Base-by-base conservation (phyloP, 2,797 vertebrate species). In the Poecilia velifera region DNA sequence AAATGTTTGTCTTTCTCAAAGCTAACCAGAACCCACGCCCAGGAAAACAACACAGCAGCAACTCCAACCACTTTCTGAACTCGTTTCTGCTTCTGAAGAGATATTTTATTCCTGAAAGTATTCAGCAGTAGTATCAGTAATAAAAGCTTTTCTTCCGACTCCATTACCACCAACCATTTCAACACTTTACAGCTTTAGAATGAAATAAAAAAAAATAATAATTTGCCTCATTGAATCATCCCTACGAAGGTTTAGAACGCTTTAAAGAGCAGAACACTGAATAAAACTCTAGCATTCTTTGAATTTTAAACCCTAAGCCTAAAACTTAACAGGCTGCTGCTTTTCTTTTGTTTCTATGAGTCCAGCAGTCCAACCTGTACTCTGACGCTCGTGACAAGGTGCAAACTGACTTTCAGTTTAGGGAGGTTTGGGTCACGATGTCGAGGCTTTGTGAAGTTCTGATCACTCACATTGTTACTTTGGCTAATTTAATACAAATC, bases 21-120 rank as follows among this genome's bases (percentile, higher is more conserved):
- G 31, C 76, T 25, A 25, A 59, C 36, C 80, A 78, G 76, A 62
- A 10, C 14, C 22, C 76, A 74, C 77, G 64, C 43, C 47, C 28
- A 62, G 20, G 18, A 5, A 22, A 25, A 76, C 46, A 62, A 62
- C 43, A 74, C 43, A 51, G 18, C 43, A 34, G n/a, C 43, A 59
- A 28, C 71, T 36, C 25, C 68, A 12, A 25, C 36, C 59, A 3
- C 6, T 18, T 34, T 34, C 16, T 68, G 36, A 70, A 70, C 41
- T 70, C 22, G 1, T 43, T 70, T 71, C 68, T n/a, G 68, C 10
- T n/a, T 45, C 12, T n/a, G 41, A n/a, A 57, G 36, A 36, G 28
- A 62, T 62, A 36, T 64, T 64, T 36, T 20, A 20, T 20, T 3
- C 2, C 36, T 68, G 64, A 41, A 22, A 41, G 36, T 39, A 25